Conservation (phyloP, 2,888 invertebrate species). For the Rhamnusium bicolor region DNA sequence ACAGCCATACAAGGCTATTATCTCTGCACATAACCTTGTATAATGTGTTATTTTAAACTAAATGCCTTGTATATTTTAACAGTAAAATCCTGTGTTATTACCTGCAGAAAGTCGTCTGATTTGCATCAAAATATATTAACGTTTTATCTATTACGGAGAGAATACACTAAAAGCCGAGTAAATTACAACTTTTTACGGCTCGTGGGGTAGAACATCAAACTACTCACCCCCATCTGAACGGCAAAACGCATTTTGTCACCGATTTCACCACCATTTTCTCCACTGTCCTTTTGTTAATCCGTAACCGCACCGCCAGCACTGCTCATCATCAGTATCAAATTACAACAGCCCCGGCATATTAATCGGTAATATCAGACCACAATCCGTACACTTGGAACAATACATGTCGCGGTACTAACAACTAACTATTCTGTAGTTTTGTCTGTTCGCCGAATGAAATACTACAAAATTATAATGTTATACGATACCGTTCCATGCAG, state of each 20-base stretch:
- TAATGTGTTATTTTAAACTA: too few relatives aligned
- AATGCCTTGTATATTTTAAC: too few relatives aligned
- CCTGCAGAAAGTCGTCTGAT: too few relatives aligned
- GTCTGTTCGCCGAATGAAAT: background rate
- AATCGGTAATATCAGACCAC: slow-evolving; percentile 20
- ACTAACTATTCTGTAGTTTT: background rate
- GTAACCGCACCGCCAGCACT: slow-evolving; percentile 5
- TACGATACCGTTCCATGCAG: slow-evolving; percentile 22
- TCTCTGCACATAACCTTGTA: too few relatives aligned
- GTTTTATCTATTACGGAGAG: too few relatives aligned
- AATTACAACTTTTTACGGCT: background rate
- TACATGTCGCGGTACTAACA: background rate
- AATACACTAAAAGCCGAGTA: too few relatives aligned
- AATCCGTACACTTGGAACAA: slow-evolving; percentile 18
- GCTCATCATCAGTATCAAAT: slow-evolving; percentile 14
- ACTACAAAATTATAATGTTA: slow-evolving; percentile 18
- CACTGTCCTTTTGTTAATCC: background rate
- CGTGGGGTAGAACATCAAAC: background rate
- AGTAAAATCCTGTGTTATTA: too few relatives aligned
- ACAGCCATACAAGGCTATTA: too few relatives aligned
- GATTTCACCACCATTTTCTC: background rate
- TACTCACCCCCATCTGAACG: background rate
- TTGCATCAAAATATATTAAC: too few relatives aligned
- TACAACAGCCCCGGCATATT: slow-evolving; percentile 7
- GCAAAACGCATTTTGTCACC: background rate